phyloP scores from a whole-genome alignment of 2,113 vertebrate species.

The Corydoras sp. region DNA sequence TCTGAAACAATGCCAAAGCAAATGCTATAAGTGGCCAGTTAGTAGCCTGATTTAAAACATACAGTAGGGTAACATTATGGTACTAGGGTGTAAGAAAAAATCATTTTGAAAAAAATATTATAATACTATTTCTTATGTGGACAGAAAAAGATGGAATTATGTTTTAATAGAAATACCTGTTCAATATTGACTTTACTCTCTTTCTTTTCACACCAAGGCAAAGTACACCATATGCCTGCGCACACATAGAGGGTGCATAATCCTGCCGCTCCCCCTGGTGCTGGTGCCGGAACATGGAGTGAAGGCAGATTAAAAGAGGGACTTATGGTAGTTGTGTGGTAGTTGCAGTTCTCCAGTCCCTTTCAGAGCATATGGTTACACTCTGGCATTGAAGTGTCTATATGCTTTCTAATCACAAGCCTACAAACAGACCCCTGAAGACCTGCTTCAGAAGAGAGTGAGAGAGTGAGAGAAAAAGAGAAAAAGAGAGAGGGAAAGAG shows the following conservation, averaged over 20 bases:
- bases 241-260: conserved; percentile 49
- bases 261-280: conserved; percentile 41
- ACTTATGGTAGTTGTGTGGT: conserved; percentile 6
- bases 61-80: too few relatives aligned
- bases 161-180: too few relatives aligned
- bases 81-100: too few relatives aligned
- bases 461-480: conserved; percentile 28
- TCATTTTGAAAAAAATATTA: too few relatives aligned
- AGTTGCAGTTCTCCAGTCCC: conserved; percentile 42
- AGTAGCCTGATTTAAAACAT: too few relatives aligned
- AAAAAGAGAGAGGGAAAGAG: background rate
- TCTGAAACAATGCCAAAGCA: too few relatives aligned
- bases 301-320: conserved; percentile 40
- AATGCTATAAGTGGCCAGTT: too few relatives aligned
- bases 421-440: conserved; percentile 54
- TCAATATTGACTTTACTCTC: too few relatives aligned
- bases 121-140: too few relatives aligned
- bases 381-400: conserved; percentile 51
- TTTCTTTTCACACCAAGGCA: conserved; percentile 6
- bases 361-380: conserved; percentile 4
- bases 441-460: conserved; percentile 44
- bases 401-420: conserved; percentile 54
- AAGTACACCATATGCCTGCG: conserved; percentile 28
- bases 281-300: conserved; percentile 44
- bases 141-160: too few relatives aligned